A percentile compares a stretch with the other conserved stretches of the same genome.
These are phyloP conservation scores for Edolisoma coerulescens DNA, from an alignment of 2,113 vertebrate species.

Conservation along the genomic window DNA sequence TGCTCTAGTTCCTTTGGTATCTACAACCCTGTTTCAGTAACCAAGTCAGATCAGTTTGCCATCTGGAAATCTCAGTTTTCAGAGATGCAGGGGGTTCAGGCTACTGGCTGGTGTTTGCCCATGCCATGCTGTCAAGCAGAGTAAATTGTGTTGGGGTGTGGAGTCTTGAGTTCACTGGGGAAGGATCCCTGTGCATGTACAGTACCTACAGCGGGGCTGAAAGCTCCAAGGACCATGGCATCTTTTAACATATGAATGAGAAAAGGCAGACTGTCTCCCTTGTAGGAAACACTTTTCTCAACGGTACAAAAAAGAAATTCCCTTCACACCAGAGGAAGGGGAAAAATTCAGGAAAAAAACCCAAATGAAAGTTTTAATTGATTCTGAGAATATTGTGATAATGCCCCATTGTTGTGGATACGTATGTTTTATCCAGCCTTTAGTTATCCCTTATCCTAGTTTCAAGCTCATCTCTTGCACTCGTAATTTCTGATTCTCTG, in stretches of 20 bases:
- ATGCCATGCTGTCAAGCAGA: not conserved
- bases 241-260: not conserved
- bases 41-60: not conserved
- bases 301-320: not conserved
- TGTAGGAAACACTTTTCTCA: not conserved
- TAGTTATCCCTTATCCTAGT: not conserved
- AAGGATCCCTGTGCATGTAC: not conserved
- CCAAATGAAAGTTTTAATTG: not conserved
- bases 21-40: not conserved
- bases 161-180: not conserved
- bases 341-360: not conserved
- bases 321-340: not conserved
- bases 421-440: not conserved
- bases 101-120: not conserved
- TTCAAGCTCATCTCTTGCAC: not conserved
- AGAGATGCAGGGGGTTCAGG: not conserved
- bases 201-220: not conserved
- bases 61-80: not conserved
- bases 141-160: not conserved
- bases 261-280: not conserved
- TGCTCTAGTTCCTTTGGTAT: not conserved
- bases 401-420: not conserved
- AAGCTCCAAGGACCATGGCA: not conserved
- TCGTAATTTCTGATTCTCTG: not conserved
- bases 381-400: not conserved